Conservation (phyloP, 2,888 invertebrate genomes). For the Hyalella azteca region DNA sequence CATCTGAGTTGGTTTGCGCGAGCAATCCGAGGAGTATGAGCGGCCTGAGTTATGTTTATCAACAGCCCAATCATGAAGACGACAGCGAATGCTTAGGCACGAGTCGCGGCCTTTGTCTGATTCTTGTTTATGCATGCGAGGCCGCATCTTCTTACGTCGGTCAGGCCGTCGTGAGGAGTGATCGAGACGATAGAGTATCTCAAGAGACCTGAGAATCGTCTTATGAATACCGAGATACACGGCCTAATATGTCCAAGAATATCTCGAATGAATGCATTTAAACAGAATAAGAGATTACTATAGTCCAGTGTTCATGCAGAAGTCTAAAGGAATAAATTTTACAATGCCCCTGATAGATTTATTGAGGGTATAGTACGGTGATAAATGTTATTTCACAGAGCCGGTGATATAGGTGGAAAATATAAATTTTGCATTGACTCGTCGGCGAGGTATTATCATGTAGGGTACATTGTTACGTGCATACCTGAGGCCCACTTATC, state of each 20-base stretch:
- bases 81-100: conserved; percentile 28
- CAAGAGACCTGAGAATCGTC: neutral
- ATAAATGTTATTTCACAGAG: too few relatives aligned
- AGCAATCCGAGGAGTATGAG: neutral
- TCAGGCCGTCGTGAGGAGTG: conserved; percentile 10
- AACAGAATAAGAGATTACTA: too few relatives aligned
- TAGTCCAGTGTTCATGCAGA: too few relatives aligned
- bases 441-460: conserved; percentile 10
- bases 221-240: neutral
- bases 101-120: conserved; percentile 4
- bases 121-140: neutral
- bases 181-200: conserved; percentile 1
- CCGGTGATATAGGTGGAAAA: too few relatives aligned
- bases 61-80: conserved; percentile 7
- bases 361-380: neutral
- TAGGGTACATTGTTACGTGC: conserved; percentile 2
- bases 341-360: neutral
- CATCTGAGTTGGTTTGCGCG: too few relatives aligned
- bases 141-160: conserved; percentile 6
- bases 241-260: neutral
- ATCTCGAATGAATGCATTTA: neutral
- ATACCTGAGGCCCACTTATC: conserved; percentile 28
- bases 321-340: too few relatives aligned
- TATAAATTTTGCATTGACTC: conserved; percentile 13
- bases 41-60: neutral